A percentile compares a stretch with the other conserved stretches of the same genome.
These are phyloP conservation scores for Hydrochoerus hydrochaeris DNA, from an alignment of 2,113 vertebrate species.

Conservation along the genomic window DNA sequence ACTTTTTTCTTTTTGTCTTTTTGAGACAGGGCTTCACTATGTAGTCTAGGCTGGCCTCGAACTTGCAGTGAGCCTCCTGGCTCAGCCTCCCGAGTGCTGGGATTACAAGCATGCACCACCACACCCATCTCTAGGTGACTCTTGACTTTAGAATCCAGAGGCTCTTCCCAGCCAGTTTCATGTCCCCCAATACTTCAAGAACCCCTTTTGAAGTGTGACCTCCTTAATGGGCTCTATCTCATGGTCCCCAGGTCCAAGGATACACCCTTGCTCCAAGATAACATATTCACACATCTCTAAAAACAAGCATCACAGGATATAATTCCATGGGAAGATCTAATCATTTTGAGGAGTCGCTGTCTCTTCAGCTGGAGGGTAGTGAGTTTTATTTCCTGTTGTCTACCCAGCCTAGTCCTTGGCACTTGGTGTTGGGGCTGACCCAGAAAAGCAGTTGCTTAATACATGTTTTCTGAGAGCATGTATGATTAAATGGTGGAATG, in stretches of 20 bases:
- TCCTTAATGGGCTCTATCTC: neutral
- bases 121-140: neutral
- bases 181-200: neutral
- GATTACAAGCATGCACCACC: neutral
- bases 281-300: neutral
- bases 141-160: neutral
- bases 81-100: neutral
- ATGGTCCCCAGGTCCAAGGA: neutral
- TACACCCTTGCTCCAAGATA: neutral
- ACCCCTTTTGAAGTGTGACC: neutral
- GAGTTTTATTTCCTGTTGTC: neutral
- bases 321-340: neutral
- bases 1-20: neutral
- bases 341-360: neutral
- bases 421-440: neutral
- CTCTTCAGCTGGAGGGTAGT: neutral
- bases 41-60: neutral
- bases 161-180: neutral
- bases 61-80: neutral
- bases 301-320: neutral
- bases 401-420: neutral
- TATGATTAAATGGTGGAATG: neutral
- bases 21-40: neutral
- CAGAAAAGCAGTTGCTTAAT: conserved; percentile 6
- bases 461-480: neutral